Evolutionary conservation across 2,888 invertebrate species (phyloP).

Genomic region (Augochlorella aurata): DNA sequence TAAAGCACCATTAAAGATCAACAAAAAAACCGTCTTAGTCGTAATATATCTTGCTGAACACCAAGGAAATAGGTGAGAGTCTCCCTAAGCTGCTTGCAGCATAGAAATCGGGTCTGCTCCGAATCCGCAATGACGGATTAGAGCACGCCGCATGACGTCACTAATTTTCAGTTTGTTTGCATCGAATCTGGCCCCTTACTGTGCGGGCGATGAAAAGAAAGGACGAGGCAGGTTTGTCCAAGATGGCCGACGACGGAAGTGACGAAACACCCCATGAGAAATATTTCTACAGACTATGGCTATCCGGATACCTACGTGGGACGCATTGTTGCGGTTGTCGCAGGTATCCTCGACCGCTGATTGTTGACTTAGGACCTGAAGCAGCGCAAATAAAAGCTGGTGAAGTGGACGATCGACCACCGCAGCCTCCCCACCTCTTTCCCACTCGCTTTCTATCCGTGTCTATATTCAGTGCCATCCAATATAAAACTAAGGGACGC

Average conservation of each 20-base stretch:
- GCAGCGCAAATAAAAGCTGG: constrained; percentile 50
- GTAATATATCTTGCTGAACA: too few species aligned
- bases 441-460: background rate
- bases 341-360: constrained; percentile 47
- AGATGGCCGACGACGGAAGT: constrained; percentile 24
- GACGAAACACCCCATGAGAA: constrained; percentile 48
- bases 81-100: background rate
- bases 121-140: constrained; percentile 39
- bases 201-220: constrained; percentile 35
- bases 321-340: constrained; percentile 46
- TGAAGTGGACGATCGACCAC: constrained; percentile 13
- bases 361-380: constrained; percentile 63
- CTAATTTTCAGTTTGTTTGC: constrained; percentile 49
- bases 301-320: constrained; percentile 13
- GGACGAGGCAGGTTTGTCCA: background rate
- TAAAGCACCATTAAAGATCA: too few species aligned
- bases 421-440: background rate
- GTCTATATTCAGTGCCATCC: background rate
- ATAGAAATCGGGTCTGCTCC: background rate
- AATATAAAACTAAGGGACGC: background rate
- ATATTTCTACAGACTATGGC: constrained; percentile 36
- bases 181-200: constrained; percentile 8
- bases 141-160: constrained; percentile 22
- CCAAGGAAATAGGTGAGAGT: background rate
- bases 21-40: too few species aligned